Evolutionary conservation across 2,888 invertebrate species (phyloP).

Genomic region (Steinernema carpocapsae): DNA sequence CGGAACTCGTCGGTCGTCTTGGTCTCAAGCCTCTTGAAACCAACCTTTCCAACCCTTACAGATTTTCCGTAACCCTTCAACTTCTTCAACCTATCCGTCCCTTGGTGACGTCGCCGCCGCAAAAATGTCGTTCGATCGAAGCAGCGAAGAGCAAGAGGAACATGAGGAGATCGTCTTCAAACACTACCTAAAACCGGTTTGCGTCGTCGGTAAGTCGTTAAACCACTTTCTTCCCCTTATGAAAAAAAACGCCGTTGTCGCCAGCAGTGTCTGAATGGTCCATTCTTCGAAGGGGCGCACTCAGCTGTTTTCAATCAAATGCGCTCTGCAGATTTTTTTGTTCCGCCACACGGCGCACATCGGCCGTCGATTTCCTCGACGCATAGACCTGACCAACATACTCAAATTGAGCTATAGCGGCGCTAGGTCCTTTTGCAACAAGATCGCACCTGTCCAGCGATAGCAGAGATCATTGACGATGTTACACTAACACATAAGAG

Average conservation of each 20-base stretch:
- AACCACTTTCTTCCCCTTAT: constrained; percentile 23
- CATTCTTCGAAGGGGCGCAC: background rate
- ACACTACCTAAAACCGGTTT: constrained; percentile 42
- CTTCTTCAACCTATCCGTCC: too few species aligned
- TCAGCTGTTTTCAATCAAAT: constrained; percentile 33
- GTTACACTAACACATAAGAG: background rate
- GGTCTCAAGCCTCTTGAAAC: background rate
- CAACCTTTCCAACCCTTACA: background rate
- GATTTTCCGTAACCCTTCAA: background rate
- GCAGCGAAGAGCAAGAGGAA: constrained; percentile 15
- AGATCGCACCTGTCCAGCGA: background rate
- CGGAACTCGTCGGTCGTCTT: background rate
- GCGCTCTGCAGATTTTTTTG: background rate
- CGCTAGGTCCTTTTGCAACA: constrained; percentile 20
- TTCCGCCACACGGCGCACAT: constrained; percentile 14
- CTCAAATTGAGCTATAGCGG: background rate
- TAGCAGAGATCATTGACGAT: constrained; percentile 27
- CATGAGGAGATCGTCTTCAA: constrained; percentile 37
- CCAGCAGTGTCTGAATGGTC: background rate
- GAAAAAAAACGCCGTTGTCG: constrained; percentile 20
- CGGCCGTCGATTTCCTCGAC: background rate
- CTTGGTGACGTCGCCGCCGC: too few species aligned
- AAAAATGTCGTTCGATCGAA: constrained; percentile 23
- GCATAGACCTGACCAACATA: background rate
- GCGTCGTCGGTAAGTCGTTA: constrained; percentile 46